Percentiles rank a stretch among this genome's conserved stretches.
These are phyloP conservation scores for Osedax fenrisi DNA, from an alignment of 2,888 invertebrate species.

Conservation along the genomic window DNA sequence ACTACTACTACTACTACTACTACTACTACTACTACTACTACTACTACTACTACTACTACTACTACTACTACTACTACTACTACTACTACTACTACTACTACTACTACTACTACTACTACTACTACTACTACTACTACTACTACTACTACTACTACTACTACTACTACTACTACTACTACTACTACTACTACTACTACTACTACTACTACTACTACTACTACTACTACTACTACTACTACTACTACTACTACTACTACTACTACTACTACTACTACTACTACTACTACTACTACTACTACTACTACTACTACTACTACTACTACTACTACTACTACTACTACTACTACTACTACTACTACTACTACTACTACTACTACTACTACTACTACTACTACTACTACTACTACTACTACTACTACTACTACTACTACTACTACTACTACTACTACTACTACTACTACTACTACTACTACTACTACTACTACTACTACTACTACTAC, in stretches of 20 bases:
- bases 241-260: slow-evolving; percentile 17
- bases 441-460: no score
- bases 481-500: no score
- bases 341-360: background rate
- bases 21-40: no score
- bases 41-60: no score
- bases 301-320: slow-evolving; percentile 5
- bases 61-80: background rate
- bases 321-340: background rate
- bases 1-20: no score
- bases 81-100: slow-evolving; percentile 17
- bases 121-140: slow-evolving; percentile 6
- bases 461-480: no score
- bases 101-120: slow-evolving; percentile 26
- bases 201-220: slow-evolving; percentile 15
- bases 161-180: slow-evolving; percentile 17
- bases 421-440: slow-evolving; percentile 28
- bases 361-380: slow-evolving; percentile 15
- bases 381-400: slow-evolving; percentile 27
- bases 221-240: slow-evolving; percentile 15
- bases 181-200: slow-evolving; percentile 17
- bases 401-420: slow-evolving; percentile 26
- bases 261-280: slow-evolving; percentile 15
- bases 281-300: slow-evolving; percentile 13
- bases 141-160: slow-evolving; percentile 14